phyloP scores from a whole-genome alignment of 2,888 invertebrate genomes.

The Malachius bipustulatus region DNA sequence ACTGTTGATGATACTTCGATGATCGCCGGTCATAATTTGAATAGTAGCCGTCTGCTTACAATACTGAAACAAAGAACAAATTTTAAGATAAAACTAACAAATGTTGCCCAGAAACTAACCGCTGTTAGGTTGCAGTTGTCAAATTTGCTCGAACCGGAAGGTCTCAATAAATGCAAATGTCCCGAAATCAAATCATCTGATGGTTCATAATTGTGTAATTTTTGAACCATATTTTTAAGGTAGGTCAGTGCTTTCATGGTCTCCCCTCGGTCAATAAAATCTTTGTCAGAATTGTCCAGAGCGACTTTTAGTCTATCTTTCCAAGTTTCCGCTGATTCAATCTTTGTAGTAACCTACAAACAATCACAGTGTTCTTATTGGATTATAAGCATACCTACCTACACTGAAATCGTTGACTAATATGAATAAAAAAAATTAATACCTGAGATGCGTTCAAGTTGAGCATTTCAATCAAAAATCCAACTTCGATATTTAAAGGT shows the following conservation, averaged over 20 bases:
- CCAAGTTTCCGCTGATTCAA: slow-evolving; percentile 25
- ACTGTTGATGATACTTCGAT: slow-evolving; percentile 55
- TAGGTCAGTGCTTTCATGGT: slow-evolving; percentile 23
- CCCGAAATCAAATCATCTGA: slow-evolving; percentile 26
- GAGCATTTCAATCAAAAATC: slow-evolving; percentile 44
- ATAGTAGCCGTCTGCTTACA: slow-evolving; percentile 49
- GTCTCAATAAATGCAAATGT: slow-evolving; percentile 28
- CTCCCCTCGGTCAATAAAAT: slow-evolving; percentile 19
- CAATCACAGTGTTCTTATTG: too few species aligned
- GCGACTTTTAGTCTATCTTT: slow-evolving; percentile 24
- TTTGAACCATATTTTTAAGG: slow-evolving; percentile 26
- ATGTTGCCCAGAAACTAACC: slow-evolving; percentile 29
- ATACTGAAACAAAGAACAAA: slow-evolving; percentile 36
- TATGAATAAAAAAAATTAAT: too few species aligned
- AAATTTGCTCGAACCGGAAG: slow-evolving; percentile 30
- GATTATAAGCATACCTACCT: neutral
- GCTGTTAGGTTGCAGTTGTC: slow-evolving; percentile 30
- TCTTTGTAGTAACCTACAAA: slow-evolving; percentile 25
- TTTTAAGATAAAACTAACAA: too few species aligned
- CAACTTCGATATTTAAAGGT: slow-evolving; percentile 37
- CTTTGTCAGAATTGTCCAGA: slow-evolving; percentile 21
- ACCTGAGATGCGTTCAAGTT: slow-evolving; percentile 36
- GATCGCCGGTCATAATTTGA: slow-evolving; percentile 58
- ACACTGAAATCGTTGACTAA: too few species aligned
- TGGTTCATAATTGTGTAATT: slow-evolving; percentile 22